These are phyloP conservation scores for Sanderia malayensis DNA, from an alignment of 30 jellyfish, hydroid and myxozoan genomes.

Conservation along the genomic window DNA sequence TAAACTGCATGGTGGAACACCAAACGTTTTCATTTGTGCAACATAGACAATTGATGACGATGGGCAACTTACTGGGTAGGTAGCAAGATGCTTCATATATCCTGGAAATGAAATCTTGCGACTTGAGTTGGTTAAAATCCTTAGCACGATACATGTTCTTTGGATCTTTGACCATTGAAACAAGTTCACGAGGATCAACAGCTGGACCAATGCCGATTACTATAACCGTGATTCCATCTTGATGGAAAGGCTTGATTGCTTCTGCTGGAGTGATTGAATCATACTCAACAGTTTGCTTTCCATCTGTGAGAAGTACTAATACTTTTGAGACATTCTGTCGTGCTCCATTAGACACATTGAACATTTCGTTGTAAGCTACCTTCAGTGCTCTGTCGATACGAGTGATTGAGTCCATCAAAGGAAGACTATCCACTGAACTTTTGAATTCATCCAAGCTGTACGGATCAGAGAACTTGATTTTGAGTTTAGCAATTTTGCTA, in stretches of 20 bases:
- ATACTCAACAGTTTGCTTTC: slow-evolving; percentile 71
- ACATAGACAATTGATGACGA: too few relatives aligned
- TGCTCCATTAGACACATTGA: slow-evolving; percentile 31
- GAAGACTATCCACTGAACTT: slow-evolving; percentile 34
- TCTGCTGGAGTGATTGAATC: slow-evolving; percentile 71
- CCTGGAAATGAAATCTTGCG: slow-evolving; percentile 27
- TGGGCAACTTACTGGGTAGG: slow-evolving; percentile 34
- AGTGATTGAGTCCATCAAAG: slow-evolving; percentile 51
- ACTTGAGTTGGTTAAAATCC: slow-evolving; percentile 50
- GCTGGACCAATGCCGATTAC: slow-evolving; percentile 85
- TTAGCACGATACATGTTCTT: slow-evolving; percentile 41
- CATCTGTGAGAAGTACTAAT: slow-evolving; percentile 81
- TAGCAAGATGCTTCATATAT: slow-evolving; percentile 54
- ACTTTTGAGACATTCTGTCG: slow-evolving; percentile 56
- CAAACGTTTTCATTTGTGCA: neutral
- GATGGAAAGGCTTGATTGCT: slow-evolving; percentile 65
- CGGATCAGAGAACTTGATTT: slow-evolving; percentile 32
- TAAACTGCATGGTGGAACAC: too few relatives aligned
- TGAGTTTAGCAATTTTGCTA: slow-evolving; percentile 34
- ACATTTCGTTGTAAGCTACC: slow-evolving; percentile 59
- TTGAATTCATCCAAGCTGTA: slow-evolving; percentile 9
- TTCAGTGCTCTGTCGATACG: slow-evolving; percentile 63
- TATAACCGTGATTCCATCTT: slow-evolving; percentile 45
- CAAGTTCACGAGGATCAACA: slow-evolving; percentile 42
- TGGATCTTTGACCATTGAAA: slow-evolving; percentile 28